Base-by-base conservation (phyloP, 2,113 vertebrate species). In the Bufo gargarizans region DNA sequence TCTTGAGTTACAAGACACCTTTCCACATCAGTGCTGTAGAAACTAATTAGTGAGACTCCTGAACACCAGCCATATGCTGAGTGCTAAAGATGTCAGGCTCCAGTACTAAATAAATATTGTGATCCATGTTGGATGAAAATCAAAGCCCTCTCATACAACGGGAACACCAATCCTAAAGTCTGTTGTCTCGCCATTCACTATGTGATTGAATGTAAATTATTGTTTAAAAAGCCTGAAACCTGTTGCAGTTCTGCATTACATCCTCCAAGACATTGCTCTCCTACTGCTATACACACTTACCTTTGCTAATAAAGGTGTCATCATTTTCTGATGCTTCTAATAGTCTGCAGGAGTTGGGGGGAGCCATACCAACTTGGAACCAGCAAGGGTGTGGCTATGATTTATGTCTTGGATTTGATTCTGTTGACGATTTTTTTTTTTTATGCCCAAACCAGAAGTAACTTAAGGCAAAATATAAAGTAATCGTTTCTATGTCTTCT, bases 1-100 rank as follows among this genome's bases (percentile, higher is more conserved):
- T 13, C 13, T 90, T 89, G 89, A n/a, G 89, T 90, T 89, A 84
- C 56, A 86, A 19, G 56, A 33, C 53, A 74, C 78, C 63, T 59
- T 72, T 61, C 45, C 56, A 22, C 67, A 50, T 33, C 17, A 0
- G 12, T 61, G 55, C 65, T n/a, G 13, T n/a, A 67, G n/a, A 50
- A 59, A 55, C 13, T 67, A 69, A 80, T 79, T 55, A 87, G 77
- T 43, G 49, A 47, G 56, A 43, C 33, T 50, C 67, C 77, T 58
- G n/a, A 71, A 87, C 49, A 45, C 47, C 61, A 50, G 16, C 77
- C 77, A 56, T 71, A 47, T 87, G 77, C 22, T 58, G 49, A 14
- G 47, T 3, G 58, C 43, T n/a, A 87, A 87, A 55, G n/a, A 55
- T 69, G 63, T 56, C 16, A 33, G n/a, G 61, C 56, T 80, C 58